phyloP scores from a whole-genome alignment of 2,888 invertebrate genomes.

The Fragum whitleyi region DNA sequence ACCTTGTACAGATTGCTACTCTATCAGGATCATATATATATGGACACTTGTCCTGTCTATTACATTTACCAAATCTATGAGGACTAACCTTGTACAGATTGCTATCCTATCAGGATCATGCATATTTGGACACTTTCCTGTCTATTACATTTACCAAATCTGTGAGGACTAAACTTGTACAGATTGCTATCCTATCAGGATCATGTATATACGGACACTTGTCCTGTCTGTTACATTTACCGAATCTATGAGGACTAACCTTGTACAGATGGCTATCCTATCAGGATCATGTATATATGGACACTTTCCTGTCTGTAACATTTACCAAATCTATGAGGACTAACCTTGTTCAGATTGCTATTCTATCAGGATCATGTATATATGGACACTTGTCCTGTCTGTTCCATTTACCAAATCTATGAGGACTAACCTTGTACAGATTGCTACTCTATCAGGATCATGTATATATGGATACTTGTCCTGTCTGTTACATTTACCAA shows the following conservation, averaged over 20 bases:
- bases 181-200: constrained; percentile 92
- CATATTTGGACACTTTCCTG: constrained; percentile 91
- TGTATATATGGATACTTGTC: constrained; percentile 92
- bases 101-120: constrained; percentile 95
- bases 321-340: constrained; percentile 93
- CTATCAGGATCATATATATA: constrained; percentile 94
- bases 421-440: too few relatives aligned
- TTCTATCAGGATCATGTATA: constrained; percentile 94
- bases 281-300: constrained; percentile 93
- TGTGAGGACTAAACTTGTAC: too few relatives aligned
- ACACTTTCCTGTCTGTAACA: constrained; percentile 92
- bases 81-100: too few relatives aligned
- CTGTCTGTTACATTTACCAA: constrained; percentile 93
- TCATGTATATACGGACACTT: constrained; percentile 94
- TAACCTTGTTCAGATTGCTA: too few relatives aligned
- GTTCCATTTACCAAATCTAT: constrained; percentile 93
- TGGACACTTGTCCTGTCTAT: constrained; percentile 90
- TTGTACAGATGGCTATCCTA: too few relatives aligned
- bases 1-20: too few relatives aligned
- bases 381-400: constrained; percentile 91
- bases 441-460: constrained; percentile 93
- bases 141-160: constrained; percentile 93
- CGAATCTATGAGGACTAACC: too few relatives aligned
- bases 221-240: constrained; percentile 91
- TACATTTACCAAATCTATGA: constrained; percentile 94